Evolutionary conservation across 2,888 invertebrate species (phyloP), one percentile per base, ranked within the genome.

Genomic region (Drosophila kambysellisi): DNA sequence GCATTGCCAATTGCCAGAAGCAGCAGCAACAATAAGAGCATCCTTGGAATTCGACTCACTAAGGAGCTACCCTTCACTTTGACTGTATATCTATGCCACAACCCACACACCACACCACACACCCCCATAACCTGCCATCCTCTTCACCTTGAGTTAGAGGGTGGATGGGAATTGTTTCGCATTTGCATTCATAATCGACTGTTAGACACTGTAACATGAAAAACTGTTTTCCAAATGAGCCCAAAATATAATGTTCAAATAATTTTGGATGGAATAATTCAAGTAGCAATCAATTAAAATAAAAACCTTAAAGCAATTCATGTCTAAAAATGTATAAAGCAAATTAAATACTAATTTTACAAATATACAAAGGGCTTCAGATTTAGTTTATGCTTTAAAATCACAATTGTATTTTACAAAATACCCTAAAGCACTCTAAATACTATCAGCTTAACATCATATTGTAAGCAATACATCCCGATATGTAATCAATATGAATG

Each of bases 181-280:
- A 77, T 76, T 82, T 70, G 62, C 81, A 76, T 77, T 56, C 70
- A 79, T 84, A 85, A 82, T 82, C 59, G 61, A 71, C 82, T 61
- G 66, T 80, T 60, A 64, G 56, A 58, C 20, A 52, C 48, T 37
- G 54, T 54, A 75, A 65, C 52, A 9, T 33, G 30, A n/a, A 9
- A 50, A 51, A 73, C 58, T 54, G 53, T 53, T 64, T 72, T 43
- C 25, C 35, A 63, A 77, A 72, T 72, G 73, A 60, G 41, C 77
- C 56, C 29, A 29, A 35, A 51, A 48, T 17, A 39, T 41, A n/a
- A 33, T 11, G 29, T 4, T 51, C 4, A 30, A 43, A n/a, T 12
- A 11, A 50, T 29, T 54, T 20, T 25, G 20, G n/a, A 68, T 43
- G 8, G 30, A 20, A n/a, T 15, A 32, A 20, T 50, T 17, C 48